Evolutionary conservation across 2,888 invertebrate genomes (phyloP), one percentile per base, ranked within the genome.

Genomic region (Ectobius pallidus): DNA sequence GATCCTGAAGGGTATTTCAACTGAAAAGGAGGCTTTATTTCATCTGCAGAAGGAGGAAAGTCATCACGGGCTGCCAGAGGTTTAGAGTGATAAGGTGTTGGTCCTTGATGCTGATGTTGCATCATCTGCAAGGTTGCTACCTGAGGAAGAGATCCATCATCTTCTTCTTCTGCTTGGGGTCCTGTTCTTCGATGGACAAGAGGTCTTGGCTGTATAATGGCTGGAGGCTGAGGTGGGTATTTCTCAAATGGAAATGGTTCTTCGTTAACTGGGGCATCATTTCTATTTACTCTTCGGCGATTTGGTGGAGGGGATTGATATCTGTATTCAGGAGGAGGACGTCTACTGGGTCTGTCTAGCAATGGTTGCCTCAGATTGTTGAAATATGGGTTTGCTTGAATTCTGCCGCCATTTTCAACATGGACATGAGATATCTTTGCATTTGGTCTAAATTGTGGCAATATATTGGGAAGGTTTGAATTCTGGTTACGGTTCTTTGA

Each of bases 41-140:
- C 39, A 6, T 63, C 34, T 9, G 32, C 3, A n/a, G 46, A 18
- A 34, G 69, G 44, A 27, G 73, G 63, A 20, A 63, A 52, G 22
- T 73, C 69, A 70, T 73, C 69, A 16, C 72, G 52, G 3, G 65
- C 65, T 27, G 65, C 30, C 27, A 39, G 18, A 25, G 65, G 65
- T 63, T 69, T 49, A 49, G 69, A 61, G 22, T 52, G 39, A 69
- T 34, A 58, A 44, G 27, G n/a, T 22, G 44, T n/a, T 18, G 18
- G 16, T 32, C 44, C 71, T 61, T 49, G 42, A 6, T 49, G 67
- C 34, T 69, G 72, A 14, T 80, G 82, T 67, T 84, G 83, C 78
- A 91, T 90, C 61, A 91, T 85, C 91, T 91, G 91, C 82, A 91
- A 91, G 39, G 91, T 80, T 0, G 91, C 90, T 14, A 90, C 87